Evolutionary conservation across 2,113 vertebrate genomes (phyloP), one percentile per base, ranked within the genome.

Genomic region (Gambusia holbrooki): DNA sequence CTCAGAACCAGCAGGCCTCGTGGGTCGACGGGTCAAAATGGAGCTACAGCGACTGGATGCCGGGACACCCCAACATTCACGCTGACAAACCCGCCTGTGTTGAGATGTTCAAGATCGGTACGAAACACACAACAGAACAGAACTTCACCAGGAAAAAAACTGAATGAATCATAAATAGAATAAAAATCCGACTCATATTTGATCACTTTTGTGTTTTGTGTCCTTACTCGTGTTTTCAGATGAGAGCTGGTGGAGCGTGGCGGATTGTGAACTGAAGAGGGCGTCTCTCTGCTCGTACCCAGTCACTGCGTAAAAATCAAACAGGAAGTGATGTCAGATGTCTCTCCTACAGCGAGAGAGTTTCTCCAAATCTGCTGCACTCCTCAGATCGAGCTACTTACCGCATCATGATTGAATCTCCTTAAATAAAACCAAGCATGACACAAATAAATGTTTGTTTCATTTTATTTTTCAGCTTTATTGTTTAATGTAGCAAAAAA

Each of bases 21-120:
- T 94, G 94, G 93, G 72, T 77, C 0, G 94, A 94, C 0, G 90
- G 93, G 3, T 92, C 93, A 0, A 80, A 87, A 33, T 93, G 90
- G 93, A 79, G 12, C 0, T 94, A 94, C 85, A 92, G 84, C 15
- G 87, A 92, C 80, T 93, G 92, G 93, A 94, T 93, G 92, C 91
- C 92, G 0, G 92, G 86, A 60, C 89, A 93, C 15, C 91, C 90
- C 29, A 86, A 89, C 71, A 69, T 87, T 60, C 78, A 87, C 40
- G 78, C 76, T 1, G 84, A 90, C 40, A 89, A 89, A 72, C 82
- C 75, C 1, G 72, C 76, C 15, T 94, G 94, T 65, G 66, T 94
- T 54, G 90, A 93, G 81, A 92, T 94, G 92, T 92, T 93, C 72
- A 82, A 77, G 62, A 84, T 82, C 0, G 92, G 94, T 93, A 76